Evolutionary conservation across 2,113 vertebrate species (phyloP), one percentile per base, ranked within the genome.

Genomic region (Alces alces): DNA sequence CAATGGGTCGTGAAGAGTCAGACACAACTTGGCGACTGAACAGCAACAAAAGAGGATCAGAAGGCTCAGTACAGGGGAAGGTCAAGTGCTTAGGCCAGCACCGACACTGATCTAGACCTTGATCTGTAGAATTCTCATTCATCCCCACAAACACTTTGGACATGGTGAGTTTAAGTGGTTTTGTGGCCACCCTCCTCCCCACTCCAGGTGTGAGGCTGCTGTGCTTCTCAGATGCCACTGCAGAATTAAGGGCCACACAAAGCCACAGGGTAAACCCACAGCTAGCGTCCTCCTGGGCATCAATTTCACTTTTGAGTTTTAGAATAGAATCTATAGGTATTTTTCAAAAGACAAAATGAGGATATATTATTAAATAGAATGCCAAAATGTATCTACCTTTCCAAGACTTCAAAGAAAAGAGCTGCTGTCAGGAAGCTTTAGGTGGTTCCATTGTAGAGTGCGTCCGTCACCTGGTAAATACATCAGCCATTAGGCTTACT

Each of bases 401-500:
- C 47, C 14, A 60, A 33, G 89, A 92, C 79, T 85, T 95, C 28
- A 54, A 25, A 90, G 73, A 45, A n/a, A 64, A 90, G 5, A 78
- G 45, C 47, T 82, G 39, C 61, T 55, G 10, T 43, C 19, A 13
- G 50, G 33, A 57, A 7, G 6, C 17, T 43, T 30, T 52, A 19
- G 8, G 76, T 28, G 23, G 14, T 30, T 58, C 36, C 61, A 64
- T 25, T 28, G 17, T 30, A 30, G 27, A 13, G 15, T n/a, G 28
- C 27, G 10, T 21, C 43, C 15, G 9, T 57, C 19, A 6, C 19
- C 2, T 0, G 9, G 10, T 6, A 3, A 3, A 43, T 21, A 5
- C 7, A 30, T 52, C 28, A 80, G 47, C n/a, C 30, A 7, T 12
- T 10, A 15, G 0, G 7, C 36, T 9, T 66, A 36, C 27, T 47